phyloP scores from a whole-genome alignment of 2,113 vertebrate species.

The Forbesichthys papilliferus region DNA sequence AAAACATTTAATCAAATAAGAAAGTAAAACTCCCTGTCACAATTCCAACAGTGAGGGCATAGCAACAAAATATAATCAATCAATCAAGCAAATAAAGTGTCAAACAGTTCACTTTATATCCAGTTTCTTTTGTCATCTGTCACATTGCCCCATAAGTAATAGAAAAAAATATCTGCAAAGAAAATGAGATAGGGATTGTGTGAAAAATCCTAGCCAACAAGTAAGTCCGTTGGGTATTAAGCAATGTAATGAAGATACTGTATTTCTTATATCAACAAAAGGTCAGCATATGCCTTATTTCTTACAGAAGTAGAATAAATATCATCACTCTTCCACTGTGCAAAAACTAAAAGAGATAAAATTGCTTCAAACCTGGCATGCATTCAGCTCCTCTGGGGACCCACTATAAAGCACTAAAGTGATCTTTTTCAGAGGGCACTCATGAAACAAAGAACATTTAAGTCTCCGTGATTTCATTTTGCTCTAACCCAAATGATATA shows the following conservation, averaged over 20 bases:
- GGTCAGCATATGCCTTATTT: slow-evolving; percentile 65
- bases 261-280: slow-evolving; percentile 68
- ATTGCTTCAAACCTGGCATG: slow-evolving; percentile 71
- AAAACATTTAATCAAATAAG: slow-evolving; percentile 64
- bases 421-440: slow-evolving; percentile 69
- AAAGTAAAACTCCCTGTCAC: slow-evolving; percentile 70
- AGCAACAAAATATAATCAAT: slow-evolving; percentile 65
- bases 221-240: slow-evolving; percentile 49
- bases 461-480: slow-evolving; percentile 75
- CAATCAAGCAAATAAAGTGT: slow-evolving; percentile 72
- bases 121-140: slow-evolving; percentile 37
- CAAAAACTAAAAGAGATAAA: slow-evolving; percentile 68
- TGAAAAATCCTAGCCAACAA: slow-evolving; percentile 38
- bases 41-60: slow-evolving; percentile 45
- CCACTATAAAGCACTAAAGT: slow-evolving; percentile 72
- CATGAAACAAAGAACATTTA: slow-evolving; percentile 76
- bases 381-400: slow-evolving; percentile 59
- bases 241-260: slow-evolving; percentile 58
- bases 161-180: slow-evolving; percentile 42
- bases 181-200: slow-evolving; percentile 41
- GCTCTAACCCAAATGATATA: slow-evolving; percentile 72
- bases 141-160: slow-evolving; percentile 47
- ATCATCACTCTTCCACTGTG: slow-evolving; percentile 62
- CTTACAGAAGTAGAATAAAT: slow-evolving; percentile 61
- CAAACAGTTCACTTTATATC: slow-evolving; percentile 61